Evolutionary conservation across 2,113 vertebrate genomes (phyloP).

Genomic region (Ochotona curzoniae): DNA sequence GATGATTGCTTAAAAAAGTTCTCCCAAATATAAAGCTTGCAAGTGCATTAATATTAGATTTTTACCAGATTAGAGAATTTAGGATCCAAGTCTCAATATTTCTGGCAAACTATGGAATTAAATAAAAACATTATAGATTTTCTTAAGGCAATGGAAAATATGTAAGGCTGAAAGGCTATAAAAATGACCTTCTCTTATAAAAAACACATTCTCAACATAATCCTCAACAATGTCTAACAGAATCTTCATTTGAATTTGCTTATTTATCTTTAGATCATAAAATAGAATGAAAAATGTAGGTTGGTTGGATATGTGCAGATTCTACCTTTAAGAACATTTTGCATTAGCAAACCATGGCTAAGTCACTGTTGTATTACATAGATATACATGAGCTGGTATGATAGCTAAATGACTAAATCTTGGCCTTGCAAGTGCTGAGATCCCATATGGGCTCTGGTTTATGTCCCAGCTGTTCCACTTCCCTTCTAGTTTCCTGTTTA

Average conservation of each 20-base stretch:
- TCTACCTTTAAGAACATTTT: conserved; percentile 34
- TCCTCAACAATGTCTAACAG: conserved; percentile 28
- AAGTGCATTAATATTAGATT: conserved; percentile 56
- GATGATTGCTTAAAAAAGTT: conserved; percentile 63
- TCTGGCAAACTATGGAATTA: conserved; percentile 1
- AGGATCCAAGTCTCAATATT: conserved; percentile 26
- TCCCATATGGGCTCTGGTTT: too few relatives aligned
- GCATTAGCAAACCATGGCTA: neutral
- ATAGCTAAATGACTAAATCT: too few relatives aligned
- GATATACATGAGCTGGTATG: too few relatives aligned
- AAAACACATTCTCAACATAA: neutral
- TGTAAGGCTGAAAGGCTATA: neutral
- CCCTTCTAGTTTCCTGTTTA: too few relatives aligned
- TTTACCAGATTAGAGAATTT: conserved; percentile 42
- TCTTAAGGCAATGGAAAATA: conserved; percentile 29
- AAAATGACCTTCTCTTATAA: too few relatives aligned
- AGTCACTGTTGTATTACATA: too few relatives aligned
- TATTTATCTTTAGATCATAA: conserved; percentile 35
- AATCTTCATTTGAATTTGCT: neutral
- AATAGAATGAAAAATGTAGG: conserved; percentile 11
- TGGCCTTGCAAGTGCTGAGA: too few relatives aligned
- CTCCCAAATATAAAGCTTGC: conserved; percentile 52
- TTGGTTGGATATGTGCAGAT: conserved; percentile 14
- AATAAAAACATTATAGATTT: neutral
- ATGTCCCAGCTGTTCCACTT: too few relatives aligned